Evolutionary conservation across 1,140 invertebrate genomes (phyloP), one percentile per base, ranked within the genome.

Genomic region (Hormaphis cornu): DNA sequence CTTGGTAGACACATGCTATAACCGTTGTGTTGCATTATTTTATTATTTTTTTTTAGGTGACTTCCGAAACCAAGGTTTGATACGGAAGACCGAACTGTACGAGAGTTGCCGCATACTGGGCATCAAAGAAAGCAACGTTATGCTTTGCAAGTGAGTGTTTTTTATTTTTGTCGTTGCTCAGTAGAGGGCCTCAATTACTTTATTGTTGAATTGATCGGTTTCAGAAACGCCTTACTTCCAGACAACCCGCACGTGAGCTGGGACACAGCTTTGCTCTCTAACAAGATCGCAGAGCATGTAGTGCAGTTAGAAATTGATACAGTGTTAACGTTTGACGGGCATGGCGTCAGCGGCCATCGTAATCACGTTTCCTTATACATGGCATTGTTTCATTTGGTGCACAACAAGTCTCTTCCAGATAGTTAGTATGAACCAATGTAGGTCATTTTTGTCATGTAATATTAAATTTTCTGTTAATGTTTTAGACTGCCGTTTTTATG

Each of bases 311-410:
- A 86, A 76, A 89, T 93, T 74, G 86, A 92, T 75, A 87, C 88
- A 14, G 46, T 71, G 22, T 44, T 97, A 46, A 96, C 94, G 37
- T 97, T 97, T 82, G 95, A 98, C 80, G 85, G 86, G 75, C 80
- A 87, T 76, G 95, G 95, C 54, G 86, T 97, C 5, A 95, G 91
- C 74, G 85, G 86, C 9, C 95, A 98, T 81, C 80, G 82, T 28
- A 97, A 97, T 82, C 95, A 97, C 78, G 86, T 84, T 72, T 86
- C 90, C 52, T 83, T 92, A 71, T 91, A 89, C 77, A 87, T 87
- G 81, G 88, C 87, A 70, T 80, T 90, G 33, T 85, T 86, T 70
- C 84, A 88, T 75, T 81, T 93, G 73, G 87, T 87, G 74, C 82
- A 89, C 73, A 85, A 89, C 72, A 83, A 85, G 75, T 82, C 84